phyloP scores from a whole-genome alignment of 92 coral and sea anemone species.

The Scolanthus callimorphus region DNA sequence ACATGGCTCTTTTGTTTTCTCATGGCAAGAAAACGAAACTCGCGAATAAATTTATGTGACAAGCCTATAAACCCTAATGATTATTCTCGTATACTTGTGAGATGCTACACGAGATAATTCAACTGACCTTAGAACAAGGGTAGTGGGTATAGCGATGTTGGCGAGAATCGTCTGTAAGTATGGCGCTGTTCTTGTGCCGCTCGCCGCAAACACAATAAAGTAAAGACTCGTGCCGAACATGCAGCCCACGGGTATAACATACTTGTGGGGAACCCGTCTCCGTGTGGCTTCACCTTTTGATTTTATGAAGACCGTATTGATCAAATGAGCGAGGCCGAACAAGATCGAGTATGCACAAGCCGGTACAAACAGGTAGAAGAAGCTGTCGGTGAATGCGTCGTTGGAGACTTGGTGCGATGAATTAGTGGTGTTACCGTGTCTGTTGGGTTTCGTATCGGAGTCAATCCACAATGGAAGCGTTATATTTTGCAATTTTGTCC shows the following conservation, averaged over 20 bases:
- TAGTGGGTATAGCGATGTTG: constrained; percentile 32
- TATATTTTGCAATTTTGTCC: constrained; percentile 54
- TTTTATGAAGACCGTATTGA: no score
- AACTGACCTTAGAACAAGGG: constrained; percentile 9
- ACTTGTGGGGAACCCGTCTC: constrained; percentile 20
- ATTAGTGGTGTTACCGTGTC: no score
- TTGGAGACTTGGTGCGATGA: no score
- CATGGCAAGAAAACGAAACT: no score
- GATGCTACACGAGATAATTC: no score
- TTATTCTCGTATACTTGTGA: no score
- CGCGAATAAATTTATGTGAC: no score
- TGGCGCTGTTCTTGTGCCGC: constrained; percentile 50
- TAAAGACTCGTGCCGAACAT: background rate
- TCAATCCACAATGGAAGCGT: constrained; percentile 47
- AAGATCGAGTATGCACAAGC: constrained; percentile 48
- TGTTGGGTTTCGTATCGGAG: no score
- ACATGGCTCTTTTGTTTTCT: no score
- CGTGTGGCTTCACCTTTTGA: no score
- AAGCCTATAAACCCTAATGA: no score
- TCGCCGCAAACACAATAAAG: constrained; percentile 28
- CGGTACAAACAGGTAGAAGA: constrained; percentile 48
- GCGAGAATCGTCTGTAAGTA: constrained; percentile 42
- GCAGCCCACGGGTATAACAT: constrained; percentile 8
- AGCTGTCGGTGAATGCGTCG: constrained; percentile 55
- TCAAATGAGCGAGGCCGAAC: constrained; percentile 31